Evolutionary conservation across 2,113 vertebrate genomes (phyloP), one percentile per base, ranked within the genome.

Genomic region (Octodon degus): DNA sequence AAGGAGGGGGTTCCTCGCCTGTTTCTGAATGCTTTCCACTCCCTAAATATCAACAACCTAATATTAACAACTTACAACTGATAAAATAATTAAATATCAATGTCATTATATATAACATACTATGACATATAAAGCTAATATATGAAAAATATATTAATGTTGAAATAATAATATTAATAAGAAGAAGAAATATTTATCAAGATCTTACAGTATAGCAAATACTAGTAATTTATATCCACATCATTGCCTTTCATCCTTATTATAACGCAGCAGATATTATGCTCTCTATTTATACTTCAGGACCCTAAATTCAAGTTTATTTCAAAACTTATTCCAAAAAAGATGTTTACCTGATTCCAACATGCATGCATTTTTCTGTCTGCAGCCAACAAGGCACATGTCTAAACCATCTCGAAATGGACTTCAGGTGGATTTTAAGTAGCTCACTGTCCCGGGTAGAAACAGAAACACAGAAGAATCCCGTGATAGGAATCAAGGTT

Each of bases 201-300:
- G 17, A 25, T 90, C 30, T 90, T 74, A 79, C 2, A 72, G 5
- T 30, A 9, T 74, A 22, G 32, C 60, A 43, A 60, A 24, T 67
- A 22, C n/a, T 70, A 53, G 68, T 86, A 27, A 62, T 24, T 60
- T 89, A 58, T 63, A 90, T 50, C 25, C 27, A n/a, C 17, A 83
- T 83, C 67, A 80, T 60, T 24, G 93, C 43, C 81, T 60, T 86
- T 79, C 77, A 43, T 89, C n/a, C 7, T 96, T 50, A 72, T 32
- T 67, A 67, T 87, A 80, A 87, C 8, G 3, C 70, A 84, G 25
- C 6, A 91, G 17, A 22, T 76, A 65, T 86, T 82, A 77, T 76
- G 74, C 79, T 96, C 27, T 89, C 91, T 63, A 7, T 86, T 91
- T 91, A 84, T 25, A 83, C 20, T 79, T 91, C 60, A 91, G 50